Percentiles rank a stretch among this genome's conserved stretches.
These are phyloP conservation scores for Myotis daubentonii DNA, from an alignment of 2,797 vertebrate species.

Conservation along the genomic window DNA sequence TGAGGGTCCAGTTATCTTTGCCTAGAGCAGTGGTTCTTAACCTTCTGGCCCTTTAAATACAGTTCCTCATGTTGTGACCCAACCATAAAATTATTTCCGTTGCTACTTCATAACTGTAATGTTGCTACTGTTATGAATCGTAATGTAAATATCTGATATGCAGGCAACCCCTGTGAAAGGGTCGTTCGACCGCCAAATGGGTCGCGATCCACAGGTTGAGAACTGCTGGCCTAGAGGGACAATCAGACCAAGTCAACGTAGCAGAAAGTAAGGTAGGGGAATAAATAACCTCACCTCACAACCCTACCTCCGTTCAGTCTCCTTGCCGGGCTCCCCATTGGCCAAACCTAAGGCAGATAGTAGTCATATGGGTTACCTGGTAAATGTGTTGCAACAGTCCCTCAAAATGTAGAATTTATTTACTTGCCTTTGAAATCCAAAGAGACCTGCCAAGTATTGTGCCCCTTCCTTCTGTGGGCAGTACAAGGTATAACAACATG, in stretches of 20 bases:
- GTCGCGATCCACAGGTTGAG: too few relatives aligned
- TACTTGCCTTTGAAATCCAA: conserved; percentile 5
- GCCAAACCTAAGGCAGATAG: background rate
- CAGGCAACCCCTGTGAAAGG: too few relatives aligned
- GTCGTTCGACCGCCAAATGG: too few relatives aligned
- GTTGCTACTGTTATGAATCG: too few relatives aligned
- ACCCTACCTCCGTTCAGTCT: background rate
- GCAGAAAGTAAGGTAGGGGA: background rate
- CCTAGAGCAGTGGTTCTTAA: background rate
- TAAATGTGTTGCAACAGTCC: background rate
- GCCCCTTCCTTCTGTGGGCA: background rate
- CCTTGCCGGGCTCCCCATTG: background rate
- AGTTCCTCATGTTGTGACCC: too few relatives aligned
- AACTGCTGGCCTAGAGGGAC: background rate
- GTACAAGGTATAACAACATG: background rate
- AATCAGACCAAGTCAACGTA: background rate
- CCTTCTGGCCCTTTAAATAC: too few relatives aligned
- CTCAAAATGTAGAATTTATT: background rate
- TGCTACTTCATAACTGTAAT: too few relatives aligned
- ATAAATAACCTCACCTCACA: background rate
- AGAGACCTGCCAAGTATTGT: background rate
- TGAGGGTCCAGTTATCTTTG: background rate
- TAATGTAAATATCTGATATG: too few relatives aligned
- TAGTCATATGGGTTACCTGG: background rate
- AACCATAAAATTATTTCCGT: too few relatives aligned